phyloP scores from a whole-genome alignment of 2,113 vertebrate species.

The Salvelinus alpinus region DNA sequence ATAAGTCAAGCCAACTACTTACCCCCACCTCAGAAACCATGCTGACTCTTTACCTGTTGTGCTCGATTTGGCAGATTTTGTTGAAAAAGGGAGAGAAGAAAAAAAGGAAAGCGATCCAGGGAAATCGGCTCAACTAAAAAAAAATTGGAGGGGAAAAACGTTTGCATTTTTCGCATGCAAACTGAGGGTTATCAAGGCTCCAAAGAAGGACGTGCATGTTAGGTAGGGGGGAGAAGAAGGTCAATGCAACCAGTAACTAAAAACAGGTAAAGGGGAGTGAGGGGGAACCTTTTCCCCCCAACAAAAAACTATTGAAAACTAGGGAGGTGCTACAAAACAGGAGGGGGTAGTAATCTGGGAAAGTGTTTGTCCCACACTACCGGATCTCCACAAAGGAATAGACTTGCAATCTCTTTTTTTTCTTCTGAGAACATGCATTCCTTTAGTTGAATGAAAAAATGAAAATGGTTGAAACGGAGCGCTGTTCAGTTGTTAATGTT shows the following conservation, averaged over 20 bases:
- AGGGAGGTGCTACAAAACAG: conserved; percentile 79
- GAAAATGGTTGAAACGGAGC: conserved; percentile 75
- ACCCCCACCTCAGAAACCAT: conserved; percentile 76
- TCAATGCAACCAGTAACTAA: conserved; percentile 94
- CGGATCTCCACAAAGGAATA: conserved; percentile 74
- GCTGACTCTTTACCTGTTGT: conserved; percentile 75
- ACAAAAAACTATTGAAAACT: conserved; percentile 69
- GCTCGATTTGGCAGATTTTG: conserved; percentile 56
- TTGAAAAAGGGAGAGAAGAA: conserved; percentile 71
- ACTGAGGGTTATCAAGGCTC: conserved; percentile 95
- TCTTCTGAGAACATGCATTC: conserved; percentile 79
- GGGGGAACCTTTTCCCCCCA: conserved; percentile 76
- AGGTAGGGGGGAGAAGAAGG: conserved; percentile 86
- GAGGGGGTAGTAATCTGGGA: conserved; percentile 79
- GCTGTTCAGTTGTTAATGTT: conserved; percentile 59
- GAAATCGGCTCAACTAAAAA: conserved; percentile 73
- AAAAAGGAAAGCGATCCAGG: conserved; percentile 76
- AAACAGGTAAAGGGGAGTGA: conserved; percentile 69
- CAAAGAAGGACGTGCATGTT: conserved; percentile 98
- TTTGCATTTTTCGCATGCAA: conserved; percentile 97
- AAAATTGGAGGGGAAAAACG: conserved; percentile 67
- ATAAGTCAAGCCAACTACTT: conserved; percentile 73
- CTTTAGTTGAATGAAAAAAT: conserved; percentile 73
- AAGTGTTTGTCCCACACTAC: conserved; percentile 79
- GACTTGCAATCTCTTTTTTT: conserved; percentile 73